Evolutionary conservation across 2,888 invertebrate species (phyloP).

Genomic region (Cerastoderma edule): DNA sequence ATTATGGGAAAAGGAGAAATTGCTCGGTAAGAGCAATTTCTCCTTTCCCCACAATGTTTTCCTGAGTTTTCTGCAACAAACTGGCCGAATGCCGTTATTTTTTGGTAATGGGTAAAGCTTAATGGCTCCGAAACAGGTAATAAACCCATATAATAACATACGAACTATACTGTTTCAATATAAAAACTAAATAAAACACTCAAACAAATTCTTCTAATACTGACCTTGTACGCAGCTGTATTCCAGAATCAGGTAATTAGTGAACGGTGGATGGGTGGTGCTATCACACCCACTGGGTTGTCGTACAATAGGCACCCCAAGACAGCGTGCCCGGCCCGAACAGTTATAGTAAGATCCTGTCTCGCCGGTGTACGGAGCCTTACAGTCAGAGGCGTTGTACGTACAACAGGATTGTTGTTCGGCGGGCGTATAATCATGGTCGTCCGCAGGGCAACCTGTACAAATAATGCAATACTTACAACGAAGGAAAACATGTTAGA

Average conservation of each 20-base stretch:
- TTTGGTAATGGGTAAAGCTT: too few relatives aligned
- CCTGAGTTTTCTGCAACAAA: too few relatives aligned
- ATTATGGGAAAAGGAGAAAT: too few relatives aligned
- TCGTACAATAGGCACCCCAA: constrained; percentile 26
- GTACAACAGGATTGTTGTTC: constrained; percentile 25
- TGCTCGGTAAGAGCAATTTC: too few relatives aligned
- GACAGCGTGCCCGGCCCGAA: constrained; percentile 21
- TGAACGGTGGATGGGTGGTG: constrained; percentile 15
- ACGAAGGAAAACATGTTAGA: background rate
- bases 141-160: too few relatives aligned
- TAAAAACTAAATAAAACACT: too few relatives aligned
- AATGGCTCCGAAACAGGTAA: too few relatives aligned
- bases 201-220: too few relatives aligned
- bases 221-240: constrained; percentile 37
- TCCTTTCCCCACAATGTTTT: too few relatives aligned
- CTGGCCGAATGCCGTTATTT: too few relatives aligned
- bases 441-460: constrained; percentile 37
- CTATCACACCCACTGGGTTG: constrained; percentile 21
- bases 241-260: constrained; percentile 38
- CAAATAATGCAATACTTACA: background rate
- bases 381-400: constrained; percentile 37
- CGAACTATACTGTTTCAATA: too few relatives aligned
- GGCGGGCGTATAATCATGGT: constrained; percentile 30
- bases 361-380: constrained; percentile 22
- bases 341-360: constrained; percentile 22